Evolutionary conservation across 2,888 invertebrate species (phyloP).

Genomic region (Chalcosyrphus nemorum): DNA sequence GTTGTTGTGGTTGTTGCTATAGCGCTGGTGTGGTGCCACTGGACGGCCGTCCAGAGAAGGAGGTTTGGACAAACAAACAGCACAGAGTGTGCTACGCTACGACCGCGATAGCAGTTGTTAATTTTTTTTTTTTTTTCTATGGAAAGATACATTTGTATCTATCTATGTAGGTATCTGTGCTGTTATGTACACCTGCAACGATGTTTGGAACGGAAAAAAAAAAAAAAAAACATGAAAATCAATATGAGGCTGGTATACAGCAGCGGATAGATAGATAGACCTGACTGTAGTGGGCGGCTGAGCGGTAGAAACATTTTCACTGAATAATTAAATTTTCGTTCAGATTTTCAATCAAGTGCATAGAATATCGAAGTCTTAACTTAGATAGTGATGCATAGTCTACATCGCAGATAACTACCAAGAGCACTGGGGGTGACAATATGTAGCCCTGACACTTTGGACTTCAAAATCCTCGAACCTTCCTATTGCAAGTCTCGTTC

Average conservation of each 20-base stretch:
- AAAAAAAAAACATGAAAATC: constrained; percentile 53
- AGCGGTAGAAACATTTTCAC: constrained; percentile 11
- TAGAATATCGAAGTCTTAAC: no score
- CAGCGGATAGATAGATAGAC: not conserved
- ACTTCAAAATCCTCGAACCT: no score
- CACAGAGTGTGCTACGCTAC: constrained; percentile 47
- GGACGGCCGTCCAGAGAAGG: constrained; percentile 45
- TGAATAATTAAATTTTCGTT: not conserved
- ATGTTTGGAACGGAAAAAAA: constrained; percentile 39
- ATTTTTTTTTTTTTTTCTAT: constrained; percentile 41
- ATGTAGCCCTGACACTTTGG: no score
- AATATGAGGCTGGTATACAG: constrained; percentile 45
- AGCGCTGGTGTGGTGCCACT: constrained; percentile 34
- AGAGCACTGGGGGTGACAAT: no score
- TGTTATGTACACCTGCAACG: constrained; percentile 62
- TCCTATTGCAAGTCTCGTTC: no score
- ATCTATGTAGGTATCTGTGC: constrained; percentile 31
- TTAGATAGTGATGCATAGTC: no score
- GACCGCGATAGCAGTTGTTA: constrained; percentile 26
- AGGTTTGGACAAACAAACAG: constrained; percentile 62
- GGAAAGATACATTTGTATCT: constrained; percentile 55
- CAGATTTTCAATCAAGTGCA: not conserved
- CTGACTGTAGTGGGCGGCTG: constrained; percentile 27
- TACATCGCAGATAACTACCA: no score
- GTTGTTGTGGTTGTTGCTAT: constrained; percentile 35